Conservation (phyloP, 2,113 vertebrate genomes). For the Ceratotherium simum region DNA sequence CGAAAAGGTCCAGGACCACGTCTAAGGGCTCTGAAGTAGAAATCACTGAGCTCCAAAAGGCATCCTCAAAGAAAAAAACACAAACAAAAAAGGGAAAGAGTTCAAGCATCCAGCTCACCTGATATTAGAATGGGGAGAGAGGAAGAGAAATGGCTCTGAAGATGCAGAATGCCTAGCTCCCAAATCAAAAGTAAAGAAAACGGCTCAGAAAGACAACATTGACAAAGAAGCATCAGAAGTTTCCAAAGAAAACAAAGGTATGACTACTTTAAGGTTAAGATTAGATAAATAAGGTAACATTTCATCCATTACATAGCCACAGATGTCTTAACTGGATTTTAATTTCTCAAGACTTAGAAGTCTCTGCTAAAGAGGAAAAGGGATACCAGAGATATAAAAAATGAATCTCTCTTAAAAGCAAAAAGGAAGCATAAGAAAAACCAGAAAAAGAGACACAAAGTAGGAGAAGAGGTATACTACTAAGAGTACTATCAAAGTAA, state of each 20-base stretch:
- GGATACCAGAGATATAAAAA: constrained; percentile 86
- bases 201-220: constrained; percentile 61
- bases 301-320: neutral
- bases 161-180: constrained; percentile 61
- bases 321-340: neutral
- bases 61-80: constrained; percentile 73
- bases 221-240: constrained; percentile 60
- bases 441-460: constrained; percentile 92
- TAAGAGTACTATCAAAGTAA: constrained; percentile 92
- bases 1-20: constrained; percentile 74
- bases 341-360: constrained; percentile 73
- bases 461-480: constrained; percentile 92
- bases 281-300: neutral
- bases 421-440: constrained; percentile 95
- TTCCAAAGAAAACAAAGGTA: constrained; percentile 83
- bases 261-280: neutral
- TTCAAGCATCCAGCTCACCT: constrained; percentile 81
- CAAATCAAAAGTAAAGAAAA: constrained; percentile 88
- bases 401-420: constrained; percentile 88
- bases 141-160: constrained; percentile 82
- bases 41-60: constrained; percentile 72
- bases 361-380: constrained; percentile 83
- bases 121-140: constrained; percentile 81
- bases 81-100: constrained; percentile 31
- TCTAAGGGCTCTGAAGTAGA: constrained; percentile 77